phyloP scores from a whole-genome alignment of 2,113 vertebrate genomes.

The Varanus komodoensis region DNA sequence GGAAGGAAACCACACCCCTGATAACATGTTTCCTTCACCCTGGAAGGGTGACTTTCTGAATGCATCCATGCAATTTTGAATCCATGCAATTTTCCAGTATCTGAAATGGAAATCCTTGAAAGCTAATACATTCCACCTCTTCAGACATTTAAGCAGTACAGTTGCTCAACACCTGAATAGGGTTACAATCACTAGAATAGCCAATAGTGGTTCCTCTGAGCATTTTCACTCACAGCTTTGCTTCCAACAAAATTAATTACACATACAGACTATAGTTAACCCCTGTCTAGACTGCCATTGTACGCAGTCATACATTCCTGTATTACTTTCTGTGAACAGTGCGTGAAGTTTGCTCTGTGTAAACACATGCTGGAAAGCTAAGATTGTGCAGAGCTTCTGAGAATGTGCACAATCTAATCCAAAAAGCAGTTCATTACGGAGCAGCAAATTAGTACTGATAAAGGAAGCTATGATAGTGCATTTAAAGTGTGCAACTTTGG shows the following conservation, averaged over 20 bases:
- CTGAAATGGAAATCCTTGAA: too few relatives aligned
- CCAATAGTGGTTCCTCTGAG: background rate
- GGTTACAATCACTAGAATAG: background rate
- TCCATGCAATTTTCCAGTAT: too few relatives aligned
- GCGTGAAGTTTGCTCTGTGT: too few relatives aligned
- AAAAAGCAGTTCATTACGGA: conserved; percentile 33
- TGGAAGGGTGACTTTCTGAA: too few relatives aligned
- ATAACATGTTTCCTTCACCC: too few relatives aligned
- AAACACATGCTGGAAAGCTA: background rate
- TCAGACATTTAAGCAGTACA: too few relatives aligned
- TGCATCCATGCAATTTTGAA: too few relatives aligned
- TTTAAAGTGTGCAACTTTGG: conserved; percentile 31
- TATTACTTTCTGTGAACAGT: background rate
- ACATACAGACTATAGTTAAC: background rate
- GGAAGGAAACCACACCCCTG: too few relatives aligned
- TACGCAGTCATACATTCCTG: background rate
- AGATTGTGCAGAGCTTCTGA: background rate
- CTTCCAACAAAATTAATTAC: background rate
- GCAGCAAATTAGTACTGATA: conserved; percentile 38
- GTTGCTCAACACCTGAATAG: too few relatives aligned
- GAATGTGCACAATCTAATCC: background rate
- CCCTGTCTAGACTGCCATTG: background rate
- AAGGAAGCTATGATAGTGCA: conserved; percentile 38
- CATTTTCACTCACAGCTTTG: background rate
- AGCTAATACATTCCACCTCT: too few relatives aligned